phyloP scores from a whole-genome alignment of 2,888 invertebrate genomes.

The Pseudanteris insignis region DNA sequence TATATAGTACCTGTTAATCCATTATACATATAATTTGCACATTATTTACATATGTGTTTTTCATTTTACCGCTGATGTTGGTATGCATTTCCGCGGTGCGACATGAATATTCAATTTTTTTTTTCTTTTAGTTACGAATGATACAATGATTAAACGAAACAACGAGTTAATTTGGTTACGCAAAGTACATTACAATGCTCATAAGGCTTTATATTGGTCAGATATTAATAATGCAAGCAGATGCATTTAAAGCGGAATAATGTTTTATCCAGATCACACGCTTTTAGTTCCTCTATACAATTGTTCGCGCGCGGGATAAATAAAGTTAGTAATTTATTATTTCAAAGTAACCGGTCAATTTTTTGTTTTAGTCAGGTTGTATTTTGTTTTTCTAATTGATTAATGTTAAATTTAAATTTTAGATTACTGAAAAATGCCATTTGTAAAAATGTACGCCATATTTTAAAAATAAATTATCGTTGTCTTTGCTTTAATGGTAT shows the following conservation, averaged over 20 bases:
- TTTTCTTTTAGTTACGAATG: constrained; percentile 25
- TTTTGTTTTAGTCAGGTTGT: too few species aligned
- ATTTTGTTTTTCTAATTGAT: too few species aligned
- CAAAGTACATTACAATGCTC: constrained; percentile 23
- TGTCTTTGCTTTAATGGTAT: too few species aligned
- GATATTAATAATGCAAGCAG: too few species aligned
- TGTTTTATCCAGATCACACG: constrained; percentile 8
- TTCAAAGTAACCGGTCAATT: too few species aligned
- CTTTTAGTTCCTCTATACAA: constrained; percentile 1
- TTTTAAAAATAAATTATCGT: too few species aligned
- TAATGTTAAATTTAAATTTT: too few species aligned
- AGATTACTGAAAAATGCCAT: too few species aligned
- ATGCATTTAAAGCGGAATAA: too few species aligned
- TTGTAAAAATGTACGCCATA: too few species aligned
- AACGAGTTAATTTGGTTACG: constrained; percentile 24
- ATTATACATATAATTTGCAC: constrained; percentile 40
- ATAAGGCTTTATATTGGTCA: too few species aligned
- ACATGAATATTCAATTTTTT: constrained; percentile 36
- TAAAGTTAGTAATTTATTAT: too few species aligned
- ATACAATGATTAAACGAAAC: constrained; percentile 37
- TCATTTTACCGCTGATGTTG: constrained; percentile 25
- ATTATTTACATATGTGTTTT: constrained; percentile 35
- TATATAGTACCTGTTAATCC: constrained; percentile 32
- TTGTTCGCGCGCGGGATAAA: neutral
- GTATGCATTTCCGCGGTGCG: constrained; percentile 15